Conservation (phyloP, 2,113 vertebrate genomes). For the Anoplopoma fimbria region DNA sequence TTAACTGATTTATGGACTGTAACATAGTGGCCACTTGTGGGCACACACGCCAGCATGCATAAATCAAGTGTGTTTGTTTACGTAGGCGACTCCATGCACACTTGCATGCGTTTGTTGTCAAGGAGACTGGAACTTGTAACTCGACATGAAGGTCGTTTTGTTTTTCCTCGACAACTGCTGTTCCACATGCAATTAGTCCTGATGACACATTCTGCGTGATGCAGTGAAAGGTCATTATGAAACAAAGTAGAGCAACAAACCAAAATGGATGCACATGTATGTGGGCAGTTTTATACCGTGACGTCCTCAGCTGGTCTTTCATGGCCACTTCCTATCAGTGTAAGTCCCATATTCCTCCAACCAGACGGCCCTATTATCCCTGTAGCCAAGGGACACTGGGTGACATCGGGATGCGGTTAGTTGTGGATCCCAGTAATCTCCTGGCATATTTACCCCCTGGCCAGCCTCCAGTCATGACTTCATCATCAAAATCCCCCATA, state of each 20-base stretch:
- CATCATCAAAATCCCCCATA: slow-evolving; percentile 47
- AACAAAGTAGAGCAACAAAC: slow-evolving; percentile 19
- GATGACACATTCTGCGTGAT: slow-evolving; percentile 54
- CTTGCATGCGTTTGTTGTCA: slow-evolving; percentile 18
- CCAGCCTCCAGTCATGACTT: slow-evolving; percentile 30
- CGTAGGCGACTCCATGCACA: slow-evolving; percentile 14
- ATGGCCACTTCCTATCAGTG: slow-evolving; percentile 11
- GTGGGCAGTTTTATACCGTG: neutral
- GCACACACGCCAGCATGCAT: slow-evolving; percentile 21
- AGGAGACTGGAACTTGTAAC: slow-evolving; percentile 26
- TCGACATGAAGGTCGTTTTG: slow-evolving; percentile 40
- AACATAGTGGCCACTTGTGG: slow-evolving; percentile 30
- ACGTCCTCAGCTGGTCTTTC: slow-evolving; percentile 17
- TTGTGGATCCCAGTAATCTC: slow-evolving; percentile 53
- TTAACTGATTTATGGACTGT: slow-evolving; percentile 53
- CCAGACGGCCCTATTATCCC: slow-evolving; percentile 22
- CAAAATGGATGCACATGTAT: neutral
- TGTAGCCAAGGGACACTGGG: slow-evolving; percentile 21
- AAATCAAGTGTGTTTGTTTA: slow-evolving; percentile 35
- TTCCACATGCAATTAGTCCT: slow-evolving; percentile 48
- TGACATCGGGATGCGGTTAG: slow-evolving; percentile 51
- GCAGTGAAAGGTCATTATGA: slow-evolving; percentile 35
- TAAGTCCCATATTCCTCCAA: slow-evolving; percentile 51
- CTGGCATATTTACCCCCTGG: slow-evolving; percentile 29
- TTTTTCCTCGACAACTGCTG: slow-evolving; percentile 27